phyloP scores from a whole-genome alignment of 2,888 invertebrate genomes.

The Nomada flava region DNA sequence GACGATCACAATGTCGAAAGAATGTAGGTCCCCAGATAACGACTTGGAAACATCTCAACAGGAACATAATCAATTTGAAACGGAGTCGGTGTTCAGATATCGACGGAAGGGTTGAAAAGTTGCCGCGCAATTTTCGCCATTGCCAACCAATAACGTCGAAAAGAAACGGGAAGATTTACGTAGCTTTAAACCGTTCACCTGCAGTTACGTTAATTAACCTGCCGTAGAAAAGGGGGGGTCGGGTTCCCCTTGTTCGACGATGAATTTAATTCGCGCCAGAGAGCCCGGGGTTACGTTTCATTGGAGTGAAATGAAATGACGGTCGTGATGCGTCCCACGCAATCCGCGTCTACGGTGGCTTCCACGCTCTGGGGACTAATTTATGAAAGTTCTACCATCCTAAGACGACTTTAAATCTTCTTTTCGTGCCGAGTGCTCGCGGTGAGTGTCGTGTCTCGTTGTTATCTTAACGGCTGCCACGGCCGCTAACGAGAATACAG shows the following conservation, averaged over 20 bases:
- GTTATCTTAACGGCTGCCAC: conserved; percentile 75
- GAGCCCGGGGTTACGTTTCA: conserved; percentile 36
- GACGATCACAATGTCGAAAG: too few relatives aligned
- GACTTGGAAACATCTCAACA: too few relatives aligned
- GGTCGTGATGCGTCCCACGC: conserved; percentile 43
- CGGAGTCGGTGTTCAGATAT: too few relatives aligned
- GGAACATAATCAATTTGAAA: too few relatives aligned
- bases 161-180: too few relatives aligned
- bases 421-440: conserved; percentile 54
- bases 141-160: too few relatives aligned
- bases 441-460: conserved; percentile 68
- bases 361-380: conserved; percentile 59
- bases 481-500: conserved; percentile 75
- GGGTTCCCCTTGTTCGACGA: neutral
- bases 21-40: too few relatives aligned
- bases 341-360: conserved; percentile 38
- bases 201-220: conserved; percentile 21
- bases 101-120: too few relatives aligned
- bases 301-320: conserved; percentile 11
- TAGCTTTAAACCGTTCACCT: neutral
- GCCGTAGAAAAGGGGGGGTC: neutral
- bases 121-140: too few relatives aligned
- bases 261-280: conserved; percentile 32
- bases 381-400: conserved; percentile 67
- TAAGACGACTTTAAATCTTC: conserved; percentile 66